Percentiles rank a stretch among this genome's conserved stretches.
Evolutionary conservation across 2,888 invertebrate genomes (phyloP).

Genomic region (Amphiduros pacificus): DNA sequence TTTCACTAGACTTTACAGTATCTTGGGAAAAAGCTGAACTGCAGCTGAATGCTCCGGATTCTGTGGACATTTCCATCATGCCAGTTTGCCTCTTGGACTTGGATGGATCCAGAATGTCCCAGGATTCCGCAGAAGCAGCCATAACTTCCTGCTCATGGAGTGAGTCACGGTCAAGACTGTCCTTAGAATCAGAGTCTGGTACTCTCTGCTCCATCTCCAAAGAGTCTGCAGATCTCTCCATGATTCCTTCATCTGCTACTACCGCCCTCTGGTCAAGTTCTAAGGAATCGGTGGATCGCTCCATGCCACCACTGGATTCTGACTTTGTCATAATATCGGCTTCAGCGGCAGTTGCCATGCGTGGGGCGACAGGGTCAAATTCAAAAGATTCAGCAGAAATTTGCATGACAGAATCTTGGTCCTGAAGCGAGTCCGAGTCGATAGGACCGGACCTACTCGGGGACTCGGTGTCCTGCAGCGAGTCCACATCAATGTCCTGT

Average conservation of each 20-base stretch:
- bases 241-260: slow-evolving; percentile 14
- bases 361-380: slow-evolving; percentile 18
- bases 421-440: slow-evolving; percentile 33
- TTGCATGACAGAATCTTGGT: slow-evolving; percentile 36
- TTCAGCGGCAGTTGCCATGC: slow-evolving; percentile 10
- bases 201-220: slow-evolving; percentile 23
- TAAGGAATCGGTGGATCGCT: slow-evolving; percentile 47
- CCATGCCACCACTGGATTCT: slow-evolving; percentile 35
- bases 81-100: slow-evolving; percentile 35
- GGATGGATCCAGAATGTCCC: slow-evolving; percentile 29
- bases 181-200: slow-evolving; percentile 15
- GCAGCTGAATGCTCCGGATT: slow-evolving; percentile 42
- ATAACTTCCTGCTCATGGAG: slow-evolving; percentile 38
- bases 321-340: slow-evolving; percentile 34
- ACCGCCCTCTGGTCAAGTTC: slow-evolving; percentile 26
- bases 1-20: slow-evolving; percentile 26
- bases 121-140: slow-evolving; percentile 48
- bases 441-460: slow-evolving; percentile 24
- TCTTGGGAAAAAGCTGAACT: slow-evolving; percentile 30
- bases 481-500: slow-evolving; percentile 28
- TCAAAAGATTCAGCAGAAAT: slow-evolving; percentile 32
- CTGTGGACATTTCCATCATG: slow-evolving; percentile 55
- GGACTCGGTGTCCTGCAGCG: slow-evolving; percentile 27
- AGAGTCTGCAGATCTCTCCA: slow-evolving; percentile 36
- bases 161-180: slow-evolving; percentile 33